phyloP scores from a whole-genome alignment of 2,113 vertebrate species.

The Misgurnus anguillicaudatus region DNA sequence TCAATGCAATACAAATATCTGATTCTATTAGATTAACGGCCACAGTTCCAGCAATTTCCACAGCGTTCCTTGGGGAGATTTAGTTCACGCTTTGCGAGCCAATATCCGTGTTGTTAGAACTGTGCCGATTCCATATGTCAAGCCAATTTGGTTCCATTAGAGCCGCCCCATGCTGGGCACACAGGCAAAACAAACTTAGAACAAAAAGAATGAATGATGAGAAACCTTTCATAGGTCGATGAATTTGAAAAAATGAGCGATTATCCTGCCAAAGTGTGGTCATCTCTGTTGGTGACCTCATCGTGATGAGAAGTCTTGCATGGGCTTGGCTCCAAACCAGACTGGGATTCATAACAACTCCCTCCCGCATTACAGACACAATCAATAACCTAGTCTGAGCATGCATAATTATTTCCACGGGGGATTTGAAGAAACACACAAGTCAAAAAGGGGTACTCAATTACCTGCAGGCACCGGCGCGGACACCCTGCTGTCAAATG shows the following conservation, averaged over 20 bases:
- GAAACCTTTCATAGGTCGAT: neutral
- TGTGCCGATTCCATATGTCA: constrained; percentile 32
- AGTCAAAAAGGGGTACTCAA: constrained; percentile 22
- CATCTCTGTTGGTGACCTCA: constrained; percentile 35
- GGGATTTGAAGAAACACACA: constrained; percentile 20
- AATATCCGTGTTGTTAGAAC: constrained; percentile 35
- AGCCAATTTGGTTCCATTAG: constrained; percentile 25
- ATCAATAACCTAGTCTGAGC: constrained; percentile 49
- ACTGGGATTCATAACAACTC: constrained; percentile 34
- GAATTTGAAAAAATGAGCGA: neutral
- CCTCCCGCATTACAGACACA: constrained; percentile 15
- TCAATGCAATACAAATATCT: constrained; percentile 41
- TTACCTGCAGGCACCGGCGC: constrained; percentile 16
- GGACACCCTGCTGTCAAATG: constrained; percentile 19
- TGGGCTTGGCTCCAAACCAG: constrained; percentile 25
- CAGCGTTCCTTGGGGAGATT: constrained; percentile 15
- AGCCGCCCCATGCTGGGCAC: neutral
- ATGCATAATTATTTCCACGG: constrained; percentile 41
- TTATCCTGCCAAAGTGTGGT: constrained; percentile 22
- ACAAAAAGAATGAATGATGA: neutral
- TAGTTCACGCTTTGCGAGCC: constrained; percentile 33
- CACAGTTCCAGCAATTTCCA: constrained; percentile 23
- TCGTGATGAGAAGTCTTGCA: constrained; percentile 12
- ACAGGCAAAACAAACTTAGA: neutral
- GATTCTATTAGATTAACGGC: constrained; percentile 46